Conservation (phyloP, 2,888 invertebrate species). For the Spatulosminthurus flaviceps region DNA sequence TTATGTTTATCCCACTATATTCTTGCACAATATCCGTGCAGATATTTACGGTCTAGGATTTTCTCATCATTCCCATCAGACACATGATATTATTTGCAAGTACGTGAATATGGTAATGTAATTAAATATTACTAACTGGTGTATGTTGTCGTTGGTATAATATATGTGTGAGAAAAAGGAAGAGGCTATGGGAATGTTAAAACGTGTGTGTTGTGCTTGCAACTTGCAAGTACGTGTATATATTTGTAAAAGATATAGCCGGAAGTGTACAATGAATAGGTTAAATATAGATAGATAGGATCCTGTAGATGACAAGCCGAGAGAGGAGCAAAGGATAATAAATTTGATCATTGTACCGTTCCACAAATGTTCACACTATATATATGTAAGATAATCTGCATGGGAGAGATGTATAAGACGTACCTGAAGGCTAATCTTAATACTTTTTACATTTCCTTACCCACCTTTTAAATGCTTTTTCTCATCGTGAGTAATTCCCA, state of each 20-base stretch:
- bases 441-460: slow-evolving; percentile 18
- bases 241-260: neutral
- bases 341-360: slow-evolving; percentile 54
- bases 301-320: neutral
- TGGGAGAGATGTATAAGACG: neutral
- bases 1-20: no score
- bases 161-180: slow-evolving; percentile 31
- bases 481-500: no score
- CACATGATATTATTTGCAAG: no score
- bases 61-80: neutral
- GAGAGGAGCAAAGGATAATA: slow-evolving; percentile 44
- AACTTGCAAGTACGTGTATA: no score
- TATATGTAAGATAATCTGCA: neutral
- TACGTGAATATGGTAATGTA: neutral
- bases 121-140: slow-evolving; percentile 14
- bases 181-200: slow-evolving; percentile 5
- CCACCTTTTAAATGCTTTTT: neutral
- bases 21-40: neutral
- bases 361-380: slow-evolving; percentile 30
- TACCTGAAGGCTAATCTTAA: neutral
- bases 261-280: neutral
- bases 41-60: neutral
- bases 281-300: slow-evolving; percentile 19
- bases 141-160: neutral
- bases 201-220: neutral